Base-by-base conservation (phyloP, 2,888 invertebrate genomes). In the Cremastobaeus sp. region DNA sequence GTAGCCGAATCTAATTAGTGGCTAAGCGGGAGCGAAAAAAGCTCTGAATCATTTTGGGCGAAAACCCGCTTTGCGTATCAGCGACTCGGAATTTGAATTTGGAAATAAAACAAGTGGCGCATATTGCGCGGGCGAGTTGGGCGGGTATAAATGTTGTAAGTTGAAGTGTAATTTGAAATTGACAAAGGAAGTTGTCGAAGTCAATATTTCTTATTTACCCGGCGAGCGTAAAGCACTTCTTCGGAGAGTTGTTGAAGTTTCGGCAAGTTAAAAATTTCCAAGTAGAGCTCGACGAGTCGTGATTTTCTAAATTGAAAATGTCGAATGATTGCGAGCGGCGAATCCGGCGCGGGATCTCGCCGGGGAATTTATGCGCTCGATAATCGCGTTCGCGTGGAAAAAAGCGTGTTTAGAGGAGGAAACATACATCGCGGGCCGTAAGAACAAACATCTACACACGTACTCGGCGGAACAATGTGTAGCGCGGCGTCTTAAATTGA, bases 121-220 rank as follows among this genome's bases (percentile, higher is more conserved):
- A 15, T 17, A 37, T 41, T 20, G 45, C 25, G 18, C 32, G 15
- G 25, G 25, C 25, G 25, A 8, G 8, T 25, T 2, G 14, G 34
- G 39, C 41, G 17, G 41, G 52, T 54, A 65, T 54, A 65, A 54
- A 52, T 41, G 43, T 41, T 54, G 35, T 39, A 65, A 47, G 47
- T 55, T 65, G 2, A 32, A 32, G 48, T 59, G 43, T 68, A 57
- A 68, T 59, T 68, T 59, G 11, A 57, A 66, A 66, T 57, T 66
- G 57, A 66, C 66, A 66, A 66, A 47, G 57, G 50, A 66, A 47
- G 55, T 65, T 65, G 65, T 39, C 21, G 47, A 47, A 65, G 65
- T 65, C 48, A 47, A 65, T 55, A 65, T 65, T 65, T 65, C 55
- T 37, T 47, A 55, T 65, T 55, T 65, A 55, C 65, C 41, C 20